Conservation (phyloP, 2,113 vertebrate genomes). For the Saimiri boliviensis region DNA sequence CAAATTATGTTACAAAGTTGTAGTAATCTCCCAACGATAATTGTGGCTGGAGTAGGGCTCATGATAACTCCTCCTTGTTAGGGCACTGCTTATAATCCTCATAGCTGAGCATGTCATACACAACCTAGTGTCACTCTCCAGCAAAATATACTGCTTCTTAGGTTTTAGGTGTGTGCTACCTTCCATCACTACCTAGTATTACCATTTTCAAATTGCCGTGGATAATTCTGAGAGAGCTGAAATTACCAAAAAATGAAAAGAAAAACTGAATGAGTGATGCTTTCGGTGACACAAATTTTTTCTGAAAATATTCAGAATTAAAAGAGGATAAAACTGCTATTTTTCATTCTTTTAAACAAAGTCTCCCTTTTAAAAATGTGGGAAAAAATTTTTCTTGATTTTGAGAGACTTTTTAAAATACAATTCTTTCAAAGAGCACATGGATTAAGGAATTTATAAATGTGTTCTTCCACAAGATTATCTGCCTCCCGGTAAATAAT, state of each 20-base stretch:
- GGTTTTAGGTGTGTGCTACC: neutral
- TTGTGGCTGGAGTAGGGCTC: neutral
- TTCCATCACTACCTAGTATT: neutral
- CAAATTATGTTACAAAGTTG: neutral
- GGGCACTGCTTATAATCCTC: neutral
- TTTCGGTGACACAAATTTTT: neutral
- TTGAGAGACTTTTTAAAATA: neutral
- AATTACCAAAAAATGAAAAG: neutral
- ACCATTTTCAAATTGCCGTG: neutral
- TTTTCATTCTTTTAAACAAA: neutral
- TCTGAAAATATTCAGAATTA: slow-evolving; percentile 18
- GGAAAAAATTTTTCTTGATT: slow-evolving; percentile 25
- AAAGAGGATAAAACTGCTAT: neutral
- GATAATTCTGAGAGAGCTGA: neutral
- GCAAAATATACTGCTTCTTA: neutral
- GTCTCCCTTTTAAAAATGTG: neutral
- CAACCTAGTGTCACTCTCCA: neutral
- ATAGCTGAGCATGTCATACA: neutral
- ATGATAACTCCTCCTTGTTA: neutral
- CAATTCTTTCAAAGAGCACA: neutral
- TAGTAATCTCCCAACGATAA: neutral
- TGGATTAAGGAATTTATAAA: slow-evolving; percentile 4
- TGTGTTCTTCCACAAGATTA: neutral
- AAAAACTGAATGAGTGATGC: neutral
- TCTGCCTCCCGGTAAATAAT: neutral